These are phyloP conservation scores for Sinocyclocheilus grahami DNA, from an alignment of 2,113 vertebrate species.

Conservation along the genomic window DNA sequence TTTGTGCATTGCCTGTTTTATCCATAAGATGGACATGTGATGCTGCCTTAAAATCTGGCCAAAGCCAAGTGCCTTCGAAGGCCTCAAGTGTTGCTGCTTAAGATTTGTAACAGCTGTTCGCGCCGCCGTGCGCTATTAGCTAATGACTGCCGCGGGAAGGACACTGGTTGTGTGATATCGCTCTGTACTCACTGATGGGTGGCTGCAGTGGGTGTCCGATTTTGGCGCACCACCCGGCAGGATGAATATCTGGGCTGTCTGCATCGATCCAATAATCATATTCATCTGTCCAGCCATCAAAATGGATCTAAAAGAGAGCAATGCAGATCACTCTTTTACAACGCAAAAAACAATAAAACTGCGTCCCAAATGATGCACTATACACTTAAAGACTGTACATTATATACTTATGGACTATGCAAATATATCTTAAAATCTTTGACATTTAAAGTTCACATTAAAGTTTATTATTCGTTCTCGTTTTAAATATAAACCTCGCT, in stretches of 20 bases:
- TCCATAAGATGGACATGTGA: neutral
- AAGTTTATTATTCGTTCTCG: neutral
- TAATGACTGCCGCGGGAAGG: neutral
- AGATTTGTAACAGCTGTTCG: neutral
- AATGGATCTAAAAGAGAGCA: conserved; percentile 75
- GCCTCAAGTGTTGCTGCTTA: neutral
- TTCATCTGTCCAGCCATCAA: conserved; percentile 84
- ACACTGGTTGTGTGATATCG: neutral
- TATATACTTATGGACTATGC: neutral
- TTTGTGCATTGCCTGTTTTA: neutral
- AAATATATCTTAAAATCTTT: neutral
- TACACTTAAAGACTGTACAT: no score
- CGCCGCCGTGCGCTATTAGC: no score
- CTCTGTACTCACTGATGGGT: conserved; percentile 79
- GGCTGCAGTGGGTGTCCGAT: conserved; percentile 84
- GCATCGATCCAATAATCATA: conserved; percentile 86
- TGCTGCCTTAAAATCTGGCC: neutral
- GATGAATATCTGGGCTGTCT: conserved; percentile 84
- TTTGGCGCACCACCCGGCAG: conserved; percentile 85
- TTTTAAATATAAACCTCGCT: no score
- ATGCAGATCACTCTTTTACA: neutral
- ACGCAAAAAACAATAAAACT: neutral
- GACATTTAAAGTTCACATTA: neutral
- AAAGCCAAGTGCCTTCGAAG: neutral
- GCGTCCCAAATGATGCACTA: no score